Evolutionary conservation across 2,113 vertebrate species (phyloP), one percentile per base, ranked within the genome.

Genomic region (Microcebus tavaratra): DNA sequence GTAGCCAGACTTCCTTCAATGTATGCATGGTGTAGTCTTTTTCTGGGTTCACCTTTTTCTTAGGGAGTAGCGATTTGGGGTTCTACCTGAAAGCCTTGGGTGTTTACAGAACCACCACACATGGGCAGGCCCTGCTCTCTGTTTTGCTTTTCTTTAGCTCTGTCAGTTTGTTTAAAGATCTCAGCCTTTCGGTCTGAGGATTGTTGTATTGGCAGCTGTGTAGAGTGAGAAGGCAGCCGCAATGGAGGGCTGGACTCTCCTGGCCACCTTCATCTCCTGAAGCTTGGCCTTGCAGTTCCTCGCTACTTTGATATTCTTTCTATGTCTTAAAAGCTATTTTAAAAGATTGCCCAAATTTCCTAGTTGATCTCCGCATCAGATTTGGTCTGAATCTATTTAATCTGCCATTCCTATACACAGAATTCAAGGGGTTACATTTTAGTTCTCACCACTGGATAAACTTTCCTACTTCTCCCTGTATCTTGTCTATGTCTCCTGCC

Each of bases 1-100:
- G 12, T 14, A 73, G 34, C 8, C 17, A 50, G 13, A 29, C 17
- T 36, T 70, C 39, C 8, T 10, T 65, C 2, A 13, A 2, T 57
- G 12, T 8, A 2, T 7, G 1, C 14, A 2, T 7, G 1, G 11
- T 29, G 1, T 17, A 8, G 14, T 73, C 42, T 53, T 50, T 42
- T 79, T 53, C 29, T 29, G 21, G 6, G 20, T 65, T 67, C 39
- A 23, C 12, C 23, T 45, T 45, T 29, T 18, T 53, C 34, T 34
- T 15, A 36, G 39, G 2, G 57, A 17, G 12, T 8, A 31, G 8
- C 11, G 1, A 20, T 67, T 57, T 83, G 18, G 1, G 13, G 14
- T 39, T 88, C 34, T 1, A 63, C 14, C 5, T 23, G n/a, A 45
- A 53, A 81, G 7, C 2, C 45, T 50, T 18, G 29, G 21, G 1